These are phyloP conservation scores for Lathamus discolor DNA, from an alignment of 2,113 vertebrate genomes.

Conservation along the genomic window DNA sequence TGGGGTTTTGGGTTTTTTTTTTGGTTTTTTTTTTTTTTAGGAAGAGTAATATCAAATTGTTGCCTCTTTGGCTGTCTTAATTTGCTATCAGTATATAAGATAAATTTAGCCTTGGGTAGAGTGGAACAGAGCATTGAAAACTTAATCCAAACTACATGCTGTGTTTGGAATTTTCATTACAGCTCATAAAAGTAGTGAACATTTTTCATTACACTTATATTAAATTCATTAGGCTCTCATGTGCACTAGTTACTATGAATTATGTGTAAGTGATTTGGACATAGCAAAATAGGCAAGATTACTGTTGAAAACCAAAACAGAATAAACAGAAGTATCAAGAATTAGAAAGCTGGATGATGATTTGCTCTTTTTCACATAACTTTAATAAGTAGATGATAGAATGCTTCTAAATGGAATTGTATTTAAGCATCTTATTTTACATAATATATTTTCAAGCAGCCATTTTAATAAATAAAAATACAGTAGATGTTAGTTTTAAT, in stretches of 20 bases:
- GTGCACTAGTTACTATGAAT: neutral
- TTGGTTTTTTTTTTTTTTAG: too few relatives aligned
- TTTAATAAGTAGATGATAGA: neutral
- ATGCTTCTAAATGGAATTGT: neutral
- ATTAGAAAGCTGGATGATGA: neutral
- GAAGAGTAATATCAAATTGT: neutral
- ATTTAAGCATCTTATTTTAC: neutral
- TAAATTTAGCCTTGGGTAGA: neutral
- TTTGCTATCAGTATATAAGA: neutral
- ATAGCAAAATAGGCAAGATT: neutral
- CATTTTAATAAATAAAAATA: neutral
- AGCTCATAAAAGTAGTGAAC: neutral
- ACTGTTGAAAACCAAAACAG: neutral
- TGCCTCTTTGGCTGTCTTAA: neutral
- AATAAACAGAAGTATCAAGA: neutral
- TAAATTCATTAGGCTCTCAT: neutral
- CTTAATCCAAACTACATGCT: neutral
- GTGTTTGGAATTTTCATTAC: slow-evolving; percentile 9
- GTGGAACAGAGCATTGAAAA: neutral
- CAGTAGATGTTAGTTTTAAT: neutral
- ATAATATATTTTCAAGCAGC: neutral
- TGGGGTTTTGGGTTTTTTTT: too few relatives aligned
- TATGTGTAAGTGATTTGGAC: neutral
- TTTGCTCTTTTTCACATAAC: neutral
- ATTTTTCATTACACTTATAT: neutral